Evolutionary conservation across 2,113 vertebrate genomes (phyloP).

Genomic region (Aegotheles bennettii): DNA sequence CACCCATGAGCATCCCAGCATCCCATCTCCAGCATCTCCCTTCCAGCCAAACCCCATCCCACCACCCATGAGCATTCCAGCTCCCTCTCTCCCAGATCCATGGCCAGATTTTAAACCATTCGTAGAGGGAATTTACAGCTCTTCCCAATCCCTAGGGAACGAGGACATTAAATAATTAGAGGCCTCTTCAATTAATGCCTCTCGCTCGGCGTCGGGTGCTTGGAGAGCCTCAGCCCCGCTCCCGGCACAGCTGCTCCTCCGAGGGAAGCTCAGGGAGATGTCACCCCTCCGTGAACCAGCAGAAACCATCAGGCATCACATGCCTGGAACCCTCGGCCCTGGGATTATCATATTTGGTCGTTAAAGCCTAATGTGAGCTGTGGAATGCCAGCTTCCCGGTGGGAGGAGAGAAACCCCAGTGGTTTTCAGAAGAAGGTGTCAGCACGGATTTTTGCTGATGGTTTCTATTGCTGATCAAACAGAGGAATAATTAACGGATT

Average conservation of each 20-base stretch:
- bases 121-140: neutral
- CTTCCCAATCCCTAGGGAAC: neutral
- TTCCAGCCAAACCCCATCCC: neutral
- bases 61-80: rapidly evolving
- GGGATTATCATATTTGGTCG: neutral
- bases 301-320: neutral
- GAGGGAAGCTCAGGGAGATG: neutral
- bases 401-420: constrained; percentile 11
- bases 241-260: neutral
- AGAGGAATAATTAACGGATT: neutral
- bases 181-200: neutral
- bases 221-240: neutral
- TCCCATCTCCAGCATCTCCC: neutral
- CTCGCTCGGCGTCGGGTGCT: rapidly evolving
- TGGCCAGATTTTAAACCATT: neutral
- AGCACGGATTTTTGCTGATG: constrained; percentile 49
- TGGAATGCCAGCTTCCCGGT: constrained; percentile 29
- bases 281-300: neutral
- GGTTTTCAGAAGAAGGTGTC: constrained; percentile 28
- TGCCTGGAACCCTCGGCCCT: neutral
- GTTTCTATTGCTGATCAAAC: constrained; percentile 35
- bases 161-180: neutral
- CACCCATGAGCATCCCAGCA: rapidly evolving
- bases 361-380: neutral
- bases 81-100: rapidly evolving